These are phyloP conservation scores for Lymantria dispar DNA, from an alignment of 2,888 invertebrate species.

Conservation along the genomic window DNA sequence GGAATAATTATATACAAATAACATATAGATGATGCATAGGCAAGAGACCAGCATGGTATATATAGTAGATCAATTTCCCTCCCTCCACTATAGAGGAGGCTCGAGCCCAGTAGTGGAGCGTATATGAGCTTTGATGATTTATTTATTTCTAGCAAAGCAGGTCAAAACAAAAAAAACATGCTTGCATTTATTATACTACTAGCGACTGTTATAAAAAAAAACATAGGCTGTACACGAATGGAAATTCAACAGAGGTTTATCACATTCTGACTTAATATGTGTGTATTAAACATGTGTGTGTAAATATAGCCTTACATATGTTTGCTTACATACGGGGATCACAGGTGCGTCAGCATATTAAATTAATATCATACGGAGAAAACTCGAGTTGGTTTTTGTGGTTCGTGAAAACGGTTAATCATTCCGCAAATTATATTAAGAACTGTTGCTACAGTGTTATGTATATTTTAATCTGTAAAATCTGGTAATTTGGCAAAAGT, in stretches of 20 bases:
- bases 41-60: too few relatives aligned
- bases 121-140: too few relatives aligned
- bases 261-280: conserved; percentile 8
- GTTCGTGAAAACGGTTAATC: conserved; percentile 8
- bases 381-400: conserved; percentile 9
- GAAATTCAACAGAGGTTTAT: conserved; percentile 1
- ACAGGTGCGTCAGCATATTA: conserved; percentile 13
- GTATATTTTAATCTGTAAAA: neutral
- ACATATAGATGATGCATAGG: too few relatives aligned
- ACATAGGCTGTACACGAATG: neutral
- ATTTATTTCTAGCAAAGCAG: too few relatives aligned
- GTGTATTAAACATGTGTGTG: conserved; percentile 5
- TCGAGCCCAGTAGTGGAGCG: too few relatives aligned
- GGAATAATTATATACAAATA: too few relatives aligned
- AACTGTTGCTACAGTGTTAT: neutral
- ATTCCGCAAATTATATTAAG: conserved; percentile 1
- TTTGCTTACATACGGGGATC: conserved; percentile 4
- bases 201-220: neutral
- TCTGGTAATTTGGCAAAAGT: too few relatives aligned
- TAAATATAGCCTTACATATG: conserved; percentile 2
- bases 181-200: neutral
- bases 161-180: too few relatives aligned
- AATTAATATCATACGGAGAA: conserved; percentile 12
- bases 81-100: too few relatives aligned
- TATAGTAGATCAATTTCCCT: too few relatives aligned